phyloP scores from a whole-genome alignment of 2,113 vertebrate species.

The Gallinago paraguaiae region DNA sequence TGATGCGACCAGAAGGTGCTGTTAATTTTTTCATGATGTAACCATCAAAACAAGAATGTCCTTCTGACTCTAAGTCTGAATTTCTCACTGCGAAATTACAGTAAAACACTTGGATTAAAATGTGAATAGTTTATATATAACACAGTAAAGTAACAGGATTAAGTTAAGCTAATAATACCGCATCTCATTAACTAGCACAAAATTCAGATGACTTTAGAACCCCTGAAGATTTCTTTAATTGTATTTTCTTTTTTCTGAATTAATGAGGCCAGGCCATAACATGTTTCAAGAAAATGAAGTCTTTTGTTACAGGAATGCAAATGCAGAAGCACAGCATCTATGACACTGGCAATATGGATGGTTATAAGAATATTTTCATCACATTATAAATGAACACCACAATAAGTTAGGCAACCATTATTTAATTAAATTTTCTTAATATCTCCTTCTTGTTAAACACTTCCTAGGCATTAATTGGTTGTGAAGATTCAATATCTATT shows the following conservation, averaged over 20 bases:
- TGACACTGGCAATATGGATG: background rate
- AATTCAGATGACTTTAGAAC: slow-evolving; percentile 68
- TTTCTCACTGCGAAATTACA: slow-evolving; percentile 33
- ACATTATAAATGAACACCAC: background rate
- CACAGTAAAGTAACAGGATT: slow-evolving; percentile 49
- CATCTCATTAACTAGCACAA: slow-evolving; percentile 53
- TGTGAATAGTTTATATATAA: slow-evolving; percentile 29
- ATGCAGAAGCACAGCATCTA: background rate
- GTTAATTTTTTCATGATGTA: background rate
- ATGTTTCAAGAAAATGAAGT: slow-evolving; percentile 72
- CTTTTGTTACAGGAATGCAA: slow-evolving; percentile 56
- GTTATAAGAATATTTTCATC: slow-evolving; percentile 29
- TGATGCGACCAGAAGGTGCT: background rate
- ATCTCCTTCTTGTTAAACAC: slow-evolving; percentile 3
- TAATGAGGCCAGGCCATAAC: slow-evolving; percentile 67
- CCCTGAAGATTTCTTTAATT: slow-evolving; percentile 70
- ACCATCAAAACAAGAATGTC: background rate
- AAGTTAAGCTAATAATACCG: slow-evolving; percentile 56
- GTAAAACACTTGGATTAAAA: slow-evolving; percentile 18
- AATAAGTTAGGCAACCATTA: background rate
- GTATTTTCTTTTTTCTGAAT: slow-evolving; percentile 71
- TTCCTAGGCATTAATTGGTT: slow-evolving; percentile 7
- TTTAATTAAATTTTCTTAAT: slow-evolving; percentile 34
- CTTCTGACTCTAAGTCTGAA: background rate
- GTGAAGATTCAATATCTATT: background rate